Conservation (phyloP, 1,140 invertebrate species). For the Mamestra configurata region DNA sequence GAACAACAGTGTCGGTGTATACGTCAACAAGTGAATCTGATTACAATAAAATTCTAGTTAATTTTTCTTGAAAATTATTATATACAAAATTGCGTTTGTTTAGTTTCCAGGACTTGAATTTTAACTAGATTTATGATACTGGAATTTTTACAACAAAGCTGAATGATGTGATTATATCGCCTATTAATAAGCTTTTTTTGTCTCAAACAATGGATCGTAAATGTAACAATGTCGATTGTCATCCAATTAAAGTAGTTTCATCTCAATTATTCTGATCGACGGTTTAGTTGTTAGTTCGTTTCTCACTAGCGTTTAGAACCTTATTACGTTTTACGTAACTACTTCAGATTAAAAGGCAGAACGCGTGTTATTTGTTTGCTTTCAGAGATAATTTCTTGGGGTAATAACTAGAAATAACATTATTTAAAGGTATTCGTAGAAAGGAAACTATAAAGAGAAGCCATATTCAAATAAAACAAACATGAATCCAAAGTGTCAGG, state of each 20-base stretch:
- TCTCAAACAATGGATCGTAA: constrained; percentile 53
- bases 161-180: constrained; percentile 48
- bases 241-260: constrained; percentile 46
- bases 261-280: constrained; percentile 41
- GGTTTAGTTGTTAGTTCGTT: constrained; percentile 20
- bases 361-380: not conserved
- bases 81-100: not conserved
- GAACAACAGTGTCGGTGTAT: not conserved
- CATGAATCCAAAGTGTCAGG: constrained; percentile 20
- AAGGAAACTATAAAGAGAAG: constrained; percentile 32
- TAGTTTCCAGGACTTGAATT: not conserved
- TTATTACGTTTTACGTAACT: constrained; percentile 38
- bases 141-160: constrained; percentile 6
- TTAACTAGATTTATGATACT: not conserved
- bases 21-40: constrained; percentile 1
- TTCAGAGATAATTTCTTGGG: not conserved
- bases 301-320: constrained; percentile 31
- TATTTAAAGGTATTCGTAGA: not conserved
- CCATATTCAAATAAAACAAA: constrained; percentile 18
- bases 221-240: constrained; percentile 53
- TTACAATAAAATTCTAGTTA: not conserved
- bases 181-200: constrained; percentile 47
- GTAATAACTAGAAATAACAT: not conserved
- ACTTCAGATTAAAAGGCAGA: not conserved
- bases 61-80: not conserved